These are phyloP conservation scores for Brachionus koreanus DNA, from an alignment of 1,140 invertebrate species.

Conservation along the genomic window DNA sequence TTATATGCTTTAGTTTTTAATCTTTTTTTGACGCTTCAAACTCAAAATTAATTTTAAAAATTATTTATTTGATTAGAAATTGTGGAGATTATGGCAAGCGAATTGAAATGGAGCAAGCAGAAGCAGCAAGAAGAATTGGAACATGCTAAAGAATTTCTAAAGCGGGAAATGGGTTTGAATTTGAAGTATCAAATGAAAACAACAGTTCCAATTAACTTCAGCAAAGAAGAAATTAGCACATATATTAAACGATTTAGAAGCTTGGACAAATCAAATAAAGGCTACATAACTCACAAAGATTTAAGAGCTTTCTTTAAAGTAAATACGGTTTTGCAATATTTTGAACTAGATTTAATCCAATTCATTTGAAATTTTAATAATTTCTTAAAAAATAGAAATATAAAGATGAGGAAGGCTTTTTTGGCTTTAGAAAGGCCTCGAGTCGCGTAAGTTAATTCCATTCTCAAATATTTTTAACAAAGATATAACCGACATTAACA, in stretches of 20 bases:
- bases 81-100: conserved; percentile 91
- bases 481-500: neutral
- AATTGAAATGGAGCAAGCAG: conserved; percentile 82
- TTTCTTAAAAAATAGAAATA: conserved; percentile 1
- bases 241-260: conserved; percentile 44
- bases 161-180: conserved; percentile 44
- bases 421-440: neutral
- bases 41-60: too few species aligned
- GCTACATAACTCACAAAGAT: conserved; percentile 42
- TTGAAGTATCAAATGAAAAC: conserved; percentile 43
- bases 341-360: neutral
- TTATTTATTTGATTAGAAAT: conserved; percentile 60
- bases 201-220: conserved; percentile 42
- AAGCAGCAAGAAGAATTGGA: conserved; percentile 59
- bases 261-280: conserved; percentile 16
- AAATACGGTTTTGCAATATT: too few species aligned
- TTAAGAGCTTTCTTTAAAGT: conserved; percentile 42
- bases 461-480: neutral
- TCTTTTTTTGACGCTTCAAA: neutral
- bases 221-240: conserved; percentile 41
- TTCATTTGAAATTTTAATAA: neutral
- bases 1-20: neutral
- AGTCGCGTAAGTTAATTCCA: conserved; percentile 7
- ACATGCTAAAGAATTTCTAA: conserved; percentile 16
- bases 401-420: conserved; percentile 23